A percentile compares a stretch with the other conserved stretches of the same genome.
These are phyloP conservation scores for Potamilus streckersoni DNA, from an alignment of 1,140 invertebrate genomes.

Conservation along the genomic window DNA sequence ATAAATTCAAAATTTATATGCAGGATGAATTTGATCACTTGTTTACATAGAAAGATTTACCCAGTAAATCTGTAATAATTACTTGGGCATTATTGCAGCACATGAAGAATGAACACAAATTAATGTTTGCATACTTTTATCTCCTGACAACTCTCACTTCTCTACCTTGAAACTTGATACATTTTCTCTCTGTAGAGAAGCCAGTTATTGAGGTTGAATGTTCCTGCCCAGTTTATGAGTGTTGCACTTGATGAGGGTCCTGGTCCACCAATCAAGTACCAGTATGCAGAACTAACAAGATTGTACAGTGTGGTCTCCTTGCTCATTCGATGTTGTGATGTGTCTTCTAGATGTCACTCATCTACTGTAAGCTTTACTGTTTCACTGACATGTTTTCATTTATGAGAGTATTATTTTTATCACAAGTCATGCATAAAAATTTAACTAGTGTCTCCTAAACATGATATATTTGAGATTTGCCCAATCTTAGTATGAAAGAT, in stretches of 20 bases:
- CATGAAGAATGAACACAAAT: not conserved
- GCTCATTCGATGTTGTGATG: constrained; percentile 92
- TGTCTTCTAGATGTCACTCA: constrained; percentile 83
- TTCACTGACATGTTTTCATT: too few relatives aligned
- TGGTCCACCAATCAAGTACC: constrained; percentile 93
- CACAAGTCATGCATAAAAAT: too few relatives aligned
- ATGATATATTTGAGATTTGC: too few relatives aligned
- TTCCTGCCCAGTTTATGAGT: constrained; percentile 89
- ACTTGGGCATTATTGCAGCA: constrained; percentile 1
- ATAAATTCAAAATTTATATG: too few relatives aligned
- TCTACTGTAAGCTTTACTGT: constrained; percentile 69
- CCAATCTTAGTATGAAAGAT: too few relatives aligned
- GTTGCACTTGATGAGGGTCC: constrained; percentile 94
- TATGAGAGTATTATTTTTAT: too few relatives aligned
- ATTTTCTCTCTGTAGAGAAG: constrained; percentile 59
- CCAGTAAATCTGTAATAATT: not conserved
- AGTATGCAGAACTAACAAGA: constrained; percentile 94
- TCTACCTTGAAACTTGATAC: not conserved
- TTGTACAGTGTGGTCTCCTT: constrained; percentile 94
- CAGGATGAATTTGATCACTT: too few relatives aligned
- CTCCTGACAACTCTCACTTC: not conserved
- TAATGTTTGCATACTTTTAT: not conserved
- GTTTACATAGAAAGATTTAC: too few relatives aligned
- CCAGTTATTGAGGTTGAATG: constrained; percentile 79
- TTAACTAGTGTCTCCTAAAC: too few relatives aligned